These are phyloP conservation scores for Eueides isabella DNA, from an alignment of 1,140 invertebrate species.

Conservation along the genomic window DNA sequence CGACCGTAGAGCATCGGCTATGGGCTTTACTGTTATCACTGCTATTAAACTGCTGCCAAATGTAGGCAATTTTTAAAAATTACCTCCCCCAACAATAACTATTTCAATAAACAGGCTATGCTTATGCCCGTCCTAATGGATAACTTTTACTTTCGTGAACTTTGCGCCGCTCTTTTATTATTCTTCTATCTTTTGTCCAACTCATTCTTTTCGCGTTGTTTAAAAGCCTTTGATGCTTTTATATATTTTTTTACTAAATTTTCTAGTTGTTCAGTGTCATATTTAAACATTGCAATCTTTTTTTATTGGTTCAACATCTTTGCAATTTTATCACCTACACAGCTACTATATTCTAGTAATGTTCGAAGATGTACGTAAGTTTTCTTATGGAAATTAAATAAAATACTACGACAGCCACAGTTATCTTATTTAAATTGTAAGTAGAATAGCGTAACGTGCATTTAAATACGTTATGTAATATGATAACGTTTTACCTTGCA, in stretches of 20 bases:
- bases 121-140: slow-evolving; percentile 63
- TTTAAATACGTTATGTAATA: slow-evolving; percentile 27
- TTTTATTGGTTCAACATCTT: background rate
- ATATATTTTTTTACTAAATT: background rate
- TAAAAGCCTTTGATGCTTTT: slow-evolving; percentile 24
- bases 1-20: slow-evolving; percentile 62
- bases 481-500: slow-evolving; percentile 33
- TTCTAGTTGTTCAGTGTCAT: background rate
- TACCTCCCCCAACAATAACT: slow-evolving; percentile 67
- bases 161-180: slow-evolving; percentile 48
- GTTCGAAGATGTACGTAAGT: background rate
- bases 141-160: slow-evolving; percentile 65
- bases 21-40: slow-evolving; percentile 78
- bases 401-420: background rate
- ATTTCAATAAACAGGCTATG: slow-evolving; percentile 77
- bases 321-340: background rate
- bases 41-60: slow-evolving; percentile 71
- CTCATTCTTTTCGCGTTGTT: slow-evolving; percentile 28
- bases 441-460: slow-evolving; percentile 10
- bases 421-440: slow-evolving; percentile 21
- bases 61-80: slow-evolving; percentile 78
- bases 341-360: no score
- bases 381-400: background rate
- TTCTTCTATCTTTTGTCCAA: slow-evolving; percentile 19
- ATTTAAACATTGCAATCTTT: background rate